Conservation (phyloP, 2,888 invertebrate genomes). For the Stictocephala bisonia region DNA sequence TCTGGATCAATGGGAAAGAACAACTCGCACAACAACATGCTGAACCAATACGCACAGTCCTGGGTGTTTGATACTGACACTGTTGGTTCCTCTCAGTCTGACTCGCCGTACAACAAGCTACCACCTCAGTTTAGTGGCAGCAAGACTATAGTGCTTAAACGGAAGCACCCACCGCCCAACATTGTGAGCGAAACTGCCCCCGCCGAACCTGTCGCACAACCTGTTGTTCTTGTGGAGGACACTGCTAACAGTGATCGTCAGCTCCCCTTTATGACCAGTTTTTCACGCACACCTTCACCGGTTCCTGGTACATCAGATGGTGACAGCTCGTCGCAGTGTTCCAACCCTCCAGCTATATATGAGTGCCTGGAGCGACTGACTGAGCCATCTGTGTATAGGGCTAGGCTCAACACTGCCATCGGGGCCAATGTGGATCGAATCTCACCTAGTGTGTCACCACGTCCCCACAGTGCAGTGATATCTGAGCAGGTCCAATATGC, state of each 20-base stretch:
- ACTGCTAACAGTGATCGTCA: slow-evolving; percentile 64
- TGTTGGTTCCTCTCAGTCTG: slow-evolving; percentile 56
- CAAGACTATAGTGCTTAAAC: slow-evolving; percentile 53
- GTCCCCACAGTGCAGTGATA: slow-evolving; percentile 58
- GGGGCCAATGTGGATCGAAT: slow-evolving; percentile 45
- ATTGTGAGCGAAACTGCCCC: too few species aligned
- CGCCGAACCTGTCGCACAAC: slow-evolving; percentile 30
- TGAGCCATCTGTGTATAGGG: slow-evolving; percentile 65
- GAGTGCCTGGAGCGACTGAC: slow-evolving; percentile 66
- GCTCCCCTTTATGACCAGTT: slow-evolving; percentile 67
- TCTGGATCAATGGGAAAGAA: slow-evolving; percentile 62
- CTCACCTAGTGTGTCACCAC: slow-evolving; percentile 53
- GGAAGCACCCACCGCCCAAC: slow-evolving; percentile 42
- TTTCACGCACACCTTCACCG: slow-evolving; percentile 67
- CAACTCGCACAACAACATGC: slow-evolving; percentile 60
- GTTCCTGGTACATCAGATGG: slow-evolving; percentile 58
- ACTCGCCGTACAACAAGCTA: slow-evolving; percentile 56
- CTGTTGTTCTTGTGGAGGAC: slow-evolving; percentile 54
- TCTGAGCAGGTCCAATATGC: slow-evolving; percentile 66
- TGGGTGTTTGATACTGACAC: slow-evolving; percentile 67
- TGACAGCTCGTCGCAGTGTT: slow-evolving; percentile 64
- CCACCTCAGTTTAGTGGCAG: slow-evolving; percentile 44
- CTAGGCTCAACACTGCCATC: slow-evolving; percentile 63
- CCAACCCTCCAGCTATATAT: slow-evolving; percentile 63
- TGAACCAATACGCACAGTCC: slow-evolving; percentile 67